phyloP scores from a whole-genome alignment of 2,888 invertebrate genomes.

The Eupithecia pulchellata region DNA sequence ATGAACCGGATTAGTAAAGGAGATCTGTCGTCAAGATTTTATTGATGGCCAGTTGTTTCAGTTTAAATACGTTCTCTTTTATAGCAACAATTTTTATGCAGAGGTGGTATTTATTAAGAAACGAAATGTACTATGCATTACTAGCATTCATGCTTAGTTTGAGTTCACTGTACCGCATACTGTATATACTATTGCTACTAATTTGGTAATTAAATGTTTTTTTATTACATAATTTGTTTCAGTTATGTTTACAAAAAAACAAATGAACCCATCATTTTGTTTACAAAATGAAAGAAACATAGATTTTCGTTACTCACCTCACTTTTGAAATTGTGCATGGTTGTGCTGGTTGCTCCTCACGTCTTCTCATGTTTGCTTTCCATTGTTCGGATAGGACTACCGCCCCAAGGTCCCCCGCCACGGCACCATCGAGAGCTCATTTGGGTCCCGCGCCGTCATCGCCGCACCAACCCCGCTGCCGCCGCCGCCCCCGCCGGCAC shows the following conservation, averaged over 20 bases:
- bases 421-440: constrained; percentile 21
- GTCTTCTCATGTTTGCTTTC: not conserved
- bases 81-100: not conserved
- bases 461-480: constrained; percentile 8
- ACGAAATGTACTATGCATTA: not conserved
- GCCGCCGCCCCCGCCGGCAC: constrained; percentile 14
- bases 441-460: constrained; percentile 18
- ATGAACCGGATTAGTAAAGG: not conserved
- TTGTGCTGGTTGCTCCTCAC: no score
- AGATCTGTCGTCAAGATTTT: not conserved
- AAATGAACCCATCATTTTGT: no score
- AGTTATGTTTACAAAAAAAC: no score
- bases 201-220: no score
- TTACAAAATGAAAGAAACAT: not conserved
- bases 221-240: no score
- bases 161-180: no score
- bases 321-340: not conserved
- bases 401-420: constrained; percentile 19
- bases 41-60: not conserved
- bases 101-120: not conserved
- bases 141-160: no score
- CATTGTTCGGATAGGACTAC: not conserved
- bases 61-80: not conserved
- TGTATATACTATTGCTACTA: no score
- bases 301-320: not conserved